Conservation (phyloP, 92 coral and sea anemone species). For the Epizoanthus stellaris region DNA sequence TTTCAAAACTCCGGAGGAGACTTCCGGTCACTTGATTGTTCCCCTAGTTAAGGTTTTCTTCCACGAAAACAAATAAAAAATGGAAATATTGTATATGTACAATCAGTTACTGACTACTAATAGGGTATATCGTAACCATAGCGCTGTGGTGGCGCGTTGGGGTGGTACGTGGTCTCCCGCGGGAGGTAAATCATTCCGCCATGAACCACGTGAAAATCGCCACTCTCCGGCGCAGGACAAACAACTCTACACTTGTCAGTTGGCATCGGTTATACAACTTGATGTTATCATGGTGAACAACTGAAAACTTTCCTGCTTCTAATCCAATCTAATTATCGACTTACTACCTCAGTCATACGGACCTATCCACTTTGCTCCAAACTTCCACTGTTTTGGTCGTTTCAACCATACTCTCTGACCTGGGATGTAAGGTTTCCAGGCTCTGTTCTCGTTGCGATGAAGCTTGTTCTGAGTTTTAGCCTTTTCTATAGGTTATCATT, state of each 20-base stretch:
- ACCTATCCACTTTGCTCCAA: conserved; percentile 62
- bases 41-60: conserved; percentile 29
- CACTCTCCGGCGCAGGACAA: conserved; percentile 55
- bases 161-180: conserved; percentile 30
- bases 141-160: conserved; percentile 50
- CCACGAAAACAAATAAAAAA: conserved; percentile 12
- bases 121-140: conserved; percentile 49
- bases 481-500: too few species aligned
- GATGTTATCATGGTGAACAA: conserved; percentile 56
- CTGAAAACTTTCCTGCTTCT: conserved; percentile 38
- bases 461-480: conserved; percentile 35
- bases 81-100: too few species aligned
- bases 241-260: conserved; percentile 47
- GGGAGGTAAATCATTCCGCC: conserved; percentile 33
- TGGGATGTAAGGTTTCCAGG: background rate
- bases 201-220: conserved; percentile 51
- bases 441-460: conserved; percentile 3
- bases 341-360: conserved; percentile 48
- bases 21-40: conserved; percentile 5
- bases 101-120: conserved; percentile 3
- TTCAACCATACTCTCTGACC: conserved; percentile 53
- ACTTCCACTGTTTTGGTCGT: conserved; percentile 61
- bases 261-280: conserved; percentile 47
- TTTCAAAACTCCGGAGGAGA: too few species aligned
- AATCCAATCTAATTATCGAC: conserved; percentile 31